Evolutionary conservation across 2,113 vertebrate species (phyloP).

Genomic region (Antechinus stuartii): DNA sequence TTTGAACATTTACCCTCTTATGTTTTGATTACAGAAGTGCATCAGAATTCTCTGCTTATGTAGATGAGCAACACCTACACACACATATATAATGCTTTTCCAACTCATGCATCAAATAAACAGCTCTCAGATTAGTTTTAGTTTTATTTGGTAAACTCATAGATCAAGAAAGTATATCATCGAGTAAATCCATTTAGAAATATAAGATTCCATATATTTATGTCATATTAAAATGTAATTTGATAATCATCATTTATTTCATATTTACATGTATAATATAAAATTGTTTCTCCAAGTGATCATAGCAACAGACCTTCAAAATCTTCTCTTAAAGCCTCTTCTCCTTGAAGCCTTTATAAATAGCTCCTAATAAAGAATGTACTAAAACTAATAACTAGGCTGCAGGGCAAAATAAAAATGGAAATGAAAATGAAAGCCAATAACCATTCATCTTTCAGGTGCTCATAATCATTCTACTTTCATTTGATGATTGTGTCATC

Average conservation of each 20-base stretch:
- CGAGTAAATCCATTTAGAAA: not conserved
- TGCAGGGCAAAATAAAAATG: constrained; percentile 50
- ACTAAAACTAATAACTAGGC: not conserved
- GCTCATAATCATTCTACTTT: not conserved
- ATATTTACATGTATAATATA: constrained; percentile 23
- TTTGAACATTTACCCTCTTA: constrained; percentile 52
- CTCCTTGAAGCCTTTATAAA: constrained; percentile 16
- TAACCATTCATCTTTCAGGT: constrained; percentile 41
- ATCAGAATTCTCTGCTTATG: constrained; percentile 62
- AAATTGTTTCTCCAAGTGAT: not conserved
- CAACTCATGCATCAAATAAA: constrained; percentile 34
- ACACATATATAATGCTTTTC: not conserved
- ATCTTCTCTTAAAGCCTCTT: not conserved
- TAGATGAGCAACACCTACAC: constrained; percentile 57
- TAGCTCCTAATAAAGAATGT: constrained; percentile 19
- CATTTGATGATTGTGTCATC: constrained; percentile 39
- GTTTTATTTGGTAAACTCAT: constrained; percentile 32
- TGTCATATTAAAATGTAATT: not conserved
- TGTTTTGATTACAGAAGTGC: constrained; percentile 66
- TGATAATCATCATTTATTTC: not conserved
- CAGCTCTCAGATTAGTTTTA: constrained; percentile 59
- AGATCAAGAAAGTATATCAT: constrained; percentile 26
- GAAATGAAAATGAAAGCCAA: constrained; percentile 35
- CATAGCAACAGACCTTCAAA: not conserved
- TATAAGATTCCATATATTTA: not conserved